Evolutionary conservation across 2,113 vertebrate species (phyloP), one percentile per base, ranked within the genome.

Genomic region (Sinocyclocheilus anophthalmus): DNA sequence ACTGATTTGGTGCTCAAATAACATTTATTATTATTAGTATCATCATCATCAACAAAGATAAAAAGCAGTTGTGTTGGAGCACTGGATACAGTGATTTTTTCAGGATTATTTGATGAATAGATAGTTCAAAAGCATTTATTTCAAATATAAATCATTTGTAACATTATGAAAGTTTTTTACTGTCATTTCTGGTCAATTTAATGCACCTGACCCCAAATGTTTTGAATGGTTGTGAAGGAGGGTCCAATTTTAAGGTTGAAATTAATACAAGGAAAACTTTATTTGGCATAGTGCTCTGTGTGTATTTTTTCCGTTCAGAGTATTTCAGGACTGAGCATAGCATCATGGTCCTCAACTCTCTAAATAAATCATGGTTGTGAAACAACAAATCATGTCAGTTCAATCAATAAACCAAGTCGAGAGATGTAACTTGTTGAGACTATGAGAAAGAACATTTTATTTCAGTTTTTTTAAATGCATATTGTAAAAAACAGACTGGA

Each of bases 291-390:
- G 14, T 37, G 30, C 18, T 1, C 3, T 69, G 65, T 69, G 65
- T 18, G 65, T 1, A 73, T 73, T 73, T 73, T 45, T 45, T 12
- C 39, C 1, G 4, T 73, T 73, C 18, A 73, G 22, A 45, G 12
- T 73, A 16, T 26, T 75, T 53, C 13, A 82, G 85, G 18, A 85
- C 20, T 42, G 12, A 39, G 77, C 33, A n/a, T 42, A 79, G 30
- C 33, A n/a, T 59, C 26, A 61, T n/a, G 55, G 16, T 22, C 77
- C 53, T 61, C 33, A 45, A 80, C 53, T 59, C 45, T 48, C 45
- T 12, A 12, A 48, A 48, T 48, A 79, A 39, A 37, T 6, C 12
- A 79, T 45, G 12, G 3, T n/a, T 13, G 13, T 59, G 13, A 2
- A 57, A 79, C 78, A 63, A 26, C 22, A 81, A 48, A 48, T 81